Evolutionary conservation across 2,113 vertebrate genomes (phyloP).

Genomic region (Limnothrissa miodon): DNA sequence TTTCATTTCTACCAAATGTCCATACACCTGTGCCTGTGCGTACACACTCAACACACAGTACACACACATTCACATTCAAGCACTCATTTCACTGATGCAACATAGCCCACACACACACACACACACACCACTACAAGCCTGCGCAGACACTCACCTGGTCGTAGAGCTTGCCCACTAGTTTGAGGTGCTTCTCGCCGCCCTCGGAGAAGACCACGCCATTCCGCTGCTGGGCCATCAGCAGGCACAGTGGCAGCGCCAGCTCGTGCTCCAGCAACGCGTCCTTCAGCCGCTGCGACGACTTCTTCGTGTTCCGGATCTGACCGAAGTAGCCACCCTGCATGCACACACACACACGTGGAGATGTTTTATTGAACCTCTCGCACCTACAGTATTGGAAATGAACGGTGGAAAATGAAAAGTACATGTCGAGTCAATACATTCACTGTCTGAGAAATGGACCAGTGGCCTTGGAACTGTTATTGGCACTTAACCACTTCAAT

Average conservation of each 20-base stretch:
- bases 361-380: background rate
- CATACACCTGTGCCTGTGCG: constrained; percentile 34
- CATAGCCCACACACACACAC: background rate
- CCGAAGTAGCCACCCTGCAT: constrained; percentile 95
- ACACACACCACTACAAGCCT: background rate
- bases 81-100: too few species aligned
- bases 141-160: constrained; percentile 78
- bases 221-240: constrained; percentile 97
- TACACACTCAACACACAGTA: background rate
- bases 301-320: constrained; percentile 98
- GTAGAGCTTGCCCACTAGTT: constrained; percentile 96
- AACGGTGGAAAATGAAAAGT: background rate
- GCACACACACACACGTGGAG: background rate
- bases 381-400: background rate
- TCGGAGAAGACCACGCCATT: constrained; percentile 96
- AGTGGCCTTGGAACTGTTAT: background rate
- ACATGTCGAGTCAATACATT: background rate
- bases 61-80: too few species aligned
- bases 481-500: background rate
- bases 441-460: background rate
- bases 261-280: constrained; percentile 80
- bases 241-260: constrained; percentile 90
- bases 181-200: constrained; percentile 95
- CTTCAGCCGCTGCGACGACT: constrained; percentile 95
- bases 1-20: too few species aligned